A percentile compares a stretch with the other conserved stretches of the same genome.
These are phyloP conservation scores for Lochmaea crataegi DNA, from an alignment of 2,888 invertebrate species.

Conservation along the genomic window DNA sequence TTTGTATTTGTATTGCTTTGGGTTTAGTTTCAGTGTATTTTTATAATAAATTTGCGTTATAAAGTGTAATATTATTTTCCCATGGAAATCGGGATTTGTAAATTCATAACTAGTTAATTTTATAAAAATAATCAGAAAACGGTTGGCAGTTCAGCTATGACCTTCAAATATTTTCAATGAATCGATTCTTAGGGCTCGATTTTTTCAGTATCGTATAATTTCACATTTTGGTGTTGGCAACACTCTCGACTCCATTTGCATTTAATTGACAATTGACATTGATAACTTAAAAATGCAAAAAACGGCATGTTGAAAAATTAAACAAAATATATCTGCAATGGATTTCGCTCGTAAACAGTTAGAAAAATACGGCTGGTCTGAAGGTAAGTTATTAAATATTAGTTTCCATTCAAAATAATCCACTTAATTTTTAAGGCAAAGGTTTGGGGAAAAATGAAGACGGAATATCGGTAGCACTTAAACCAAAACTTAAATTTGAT, in stretches of 20 bases:
- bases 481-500: slow-evolving; percentile 84
- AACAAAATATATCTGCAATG: slow-evolving; percentile 62
- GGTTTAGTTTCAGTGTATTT: too few species aligned
- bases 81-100: too few species aligned
- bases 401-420: not conserved
- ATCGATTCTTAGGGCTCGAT: too few species aligned
- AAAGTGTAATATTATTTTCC: too few species aligned
- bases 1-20: too few species aligned
- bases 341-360: slow-evolving; percentile 79
- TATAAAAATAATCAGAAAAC: too few species aligned
- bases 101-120: too few species aligned
- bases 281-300: slow-evolving; percentile 5
- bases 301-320: slow-evolving; percentile 32
- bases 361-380: slow-evolving; percentile 82
- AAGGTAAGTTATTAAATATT: slow-evolving; percentile 65
- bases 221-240: too few species aligned
- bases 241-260: slow-evolving; percentile 3
- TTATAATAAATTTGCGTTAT: too few species aligned
- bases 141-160: too few species aligned
- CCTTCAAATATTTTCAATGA: too few species aligned
- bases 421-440: slow-evolving; percentile 70
- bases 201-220: too few species aligned
- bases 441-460: slow-evolving; percentile 85
- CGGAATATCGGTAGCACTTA: slow-evolving; percentile 82
- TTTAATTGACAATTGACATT: not conserved